A percentile compares a stretch with the other conserved stretches of the same genome.
Conservation (phyloP, 2,888 invertebrate genomes). For the Patella caerulea region DNA sequence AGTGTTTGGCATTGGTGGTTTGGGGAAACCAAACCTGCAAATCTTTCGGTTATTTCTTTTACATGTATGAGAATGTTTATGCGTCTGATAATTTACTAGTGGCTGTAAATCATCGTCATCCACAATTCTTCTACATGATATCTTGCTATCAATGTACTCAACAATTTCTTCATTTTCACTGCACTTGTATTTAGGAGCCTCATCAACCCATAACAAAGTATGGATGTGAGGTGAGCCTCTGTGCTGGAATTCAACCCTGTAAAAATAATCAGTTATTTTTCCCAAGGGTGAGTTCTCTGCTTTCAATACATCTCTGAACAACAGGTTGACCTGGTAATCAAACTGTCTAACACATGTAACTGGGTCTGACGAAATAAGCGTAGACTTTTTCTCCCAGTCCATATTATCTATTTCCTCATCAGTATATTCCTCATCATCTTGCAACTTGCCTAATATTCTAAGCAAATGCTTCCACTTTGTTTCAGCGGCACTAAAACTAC, state of each 20-base stretch:
- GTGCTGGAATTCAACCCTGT: slow-evolving; percentile 50
- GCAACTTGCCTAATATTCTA: slow-evolving; percentile 11
- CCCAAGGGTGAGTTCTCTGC: slow-evolving; percentile 35
- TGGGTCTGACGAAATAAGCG: slow-evolving; percentile 43
- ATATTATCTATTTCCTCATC: slow-evolving; percentile 25
- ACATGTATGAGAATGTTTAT: too few species aligned
- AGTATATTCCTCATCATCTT: slow-evolving; percentile 30
- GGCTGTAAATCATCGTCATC: slow-evolving; percentile 13
- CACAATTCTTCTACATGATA: slow-evolving; percentile 31
- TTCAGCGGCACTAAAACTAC: slow-evolving; percentile 38
- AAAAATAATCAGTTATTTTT: slow-evolving; percentile 39
- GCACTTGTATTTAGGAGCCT: slow-evolving; percentile 35
- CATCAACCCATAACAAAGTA: slow-evolving; percentile 40
- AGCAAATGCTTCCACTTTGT: slow-evolving; percentile 22
- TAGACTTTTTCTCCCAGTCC: slow-evolving; percentile 39
- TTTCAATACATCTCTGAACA: slow-evolving; percentile 31
- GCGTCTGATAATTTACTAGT: too few species aligned
- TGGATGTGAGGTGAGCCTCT: slow-evolving; percentile 49
- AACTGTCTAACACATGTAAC: slow-evolving; percentile 48
- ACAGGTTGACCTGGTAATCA: slow-evolving; percentile 40
- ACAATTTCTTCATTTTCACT: slow-evolving; percentile 30
- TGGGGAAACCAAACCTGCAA: slow-evolving; percentile 14
- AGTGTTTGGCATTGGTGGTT: slow-evolving; percentile 8
- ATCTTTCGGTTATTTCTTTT: neutral
- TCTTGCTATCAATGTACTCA: slow-evolving; percentile 29